phyloP scores from a whole-genome alignment of 1,140 invertebrate species.

The Antheraea pernyi region DNA sequence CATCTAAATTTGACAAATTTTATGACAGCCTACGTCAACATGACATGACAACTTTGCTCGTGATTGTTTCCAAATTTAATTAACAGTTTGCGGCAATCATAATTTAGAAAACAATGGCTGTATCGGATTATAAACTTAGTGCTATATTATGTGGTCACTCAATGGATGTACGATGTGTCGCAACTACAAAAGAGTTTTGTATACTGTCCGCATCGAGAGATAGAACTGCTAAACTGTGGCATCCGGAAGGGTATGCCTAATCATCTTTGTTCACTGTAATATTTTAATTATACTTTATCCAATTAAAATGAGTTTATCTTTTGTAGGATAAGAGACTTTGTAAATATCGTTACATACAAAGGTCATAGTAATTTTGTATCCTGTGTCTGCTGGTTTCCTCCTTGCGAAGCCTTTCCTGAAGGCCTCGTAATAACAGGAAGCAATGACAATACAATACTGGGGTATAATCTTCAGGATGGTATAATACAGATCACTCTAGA shows the following conservation, averaged over 20 bases:
- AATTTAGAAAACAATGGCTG: conserved; percentile 54
- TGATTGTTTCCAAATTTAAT: conserved; percentile 31
- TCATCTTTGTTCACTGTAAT: background rate
- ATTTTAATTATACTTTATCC: background rate
- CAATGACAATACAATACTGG: conserved; percentile 91
- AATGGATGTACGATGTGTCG: conserved; percentile 90
- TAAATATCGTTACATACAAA: conserved; percentile 84
- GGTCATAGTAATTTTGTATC: conserved; percentile 94
- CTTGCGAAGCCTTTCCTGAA: conserved; percentile 83
- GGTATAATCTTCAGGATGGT: conserved; percentile 83
- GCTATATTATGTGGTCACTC: conserved; percentile 88
- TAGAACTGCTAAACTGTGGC: conserved; percentile 91
- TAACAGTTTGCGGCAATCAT: conserved; percentile 18
- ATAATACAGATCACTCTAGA: conserved; percentile 84
- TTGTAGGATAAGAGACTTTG: conserved; percentile 80
- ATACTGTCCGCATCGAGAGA: conserved; percentile 93
- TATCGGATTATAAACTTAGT: conserved; percentile 87
- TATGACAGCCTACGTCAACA: conserved; percentile 33
- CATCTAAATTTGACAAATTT: no score
- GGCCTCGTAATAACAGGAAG: conserved; percentile 93
- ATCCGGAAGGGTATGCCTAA: conserved; percentile 83
- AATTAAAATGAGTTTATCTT: conserved; percentile 24
- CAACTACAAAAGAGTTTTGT: conserved; percentile 82
- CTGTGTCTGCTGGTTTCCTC: conserved; percentile 87
- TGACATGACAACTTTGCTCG: conserved; percentile 48